Evolutionary conservation across 1,140 invertebrate species (phyloP).

Genomic region (Pseudomyrmex pallidus): DNA sequence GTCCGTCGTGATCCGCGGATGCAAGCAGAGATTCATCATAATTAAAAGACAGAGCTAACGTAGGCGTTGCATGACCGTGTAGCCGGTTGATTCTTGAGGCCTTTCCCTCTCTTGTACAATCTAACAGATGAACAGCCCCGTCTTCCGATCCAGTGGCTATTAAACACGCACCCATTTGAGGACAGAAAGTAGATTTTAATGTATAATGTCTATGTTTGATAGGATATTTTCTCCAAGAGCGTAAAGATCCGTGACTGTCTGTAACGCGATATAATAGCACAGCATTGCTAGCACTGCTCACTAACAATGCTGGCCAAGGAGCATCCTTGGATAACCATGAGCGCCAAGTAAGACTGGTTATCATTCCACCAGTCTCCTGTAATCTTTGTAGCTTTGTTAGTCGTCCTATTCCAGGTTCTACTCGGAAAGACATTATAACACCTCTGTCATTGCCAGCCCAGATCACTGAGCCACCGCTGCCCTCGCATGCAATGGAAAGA

Average conservation of each 20-base stretch:
- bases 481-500: conserved; percentile 91
- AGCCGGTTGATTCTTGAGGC: conserved; percentile 92
- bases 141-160: conserved; percentile 94
- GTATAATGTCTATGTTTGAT: conserved; percentile 85
- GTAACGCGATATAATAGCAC: conserved; percentile 87
- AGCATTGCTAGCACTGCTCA: conserved; percentile 91
- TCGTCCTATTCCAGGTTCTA: conserved; percentile 89
- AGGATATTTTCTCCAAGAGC: conserved; percentile 84
- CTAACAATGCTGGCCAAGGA: conserved; percentile 91
- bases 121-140: conserved; percentile 93
- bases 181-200: conserved; percentile 93
- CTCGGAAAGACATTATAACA: conserved; percentile 80
- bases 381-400: conserved; percentile 90
- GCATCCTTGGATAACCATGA: conserved; percentile 93
- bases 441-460: conserved; percentile 95
- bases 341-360: conserved; percentile 92
- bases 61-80: conserved; percentile 93
- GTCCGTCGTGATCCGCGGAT: conserved; percentile 92
- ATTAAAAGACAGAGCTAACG: conserved; percentile 94
- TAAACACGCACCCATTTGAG: conserved; percentile 85
- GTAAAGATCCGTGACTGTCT: conserved; percentile 79
- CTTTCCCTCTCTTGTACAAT: conserved; percentile 90
- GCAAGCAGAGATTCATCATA: conserved; percentile 95
- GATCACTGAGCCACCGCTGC: conserved; percentile 88
- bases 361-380: conserved; percentile 86